Base-by-base conservation (phyloP, 2,113 vertebrate species). In the Vulpes vulpes region DNA sequence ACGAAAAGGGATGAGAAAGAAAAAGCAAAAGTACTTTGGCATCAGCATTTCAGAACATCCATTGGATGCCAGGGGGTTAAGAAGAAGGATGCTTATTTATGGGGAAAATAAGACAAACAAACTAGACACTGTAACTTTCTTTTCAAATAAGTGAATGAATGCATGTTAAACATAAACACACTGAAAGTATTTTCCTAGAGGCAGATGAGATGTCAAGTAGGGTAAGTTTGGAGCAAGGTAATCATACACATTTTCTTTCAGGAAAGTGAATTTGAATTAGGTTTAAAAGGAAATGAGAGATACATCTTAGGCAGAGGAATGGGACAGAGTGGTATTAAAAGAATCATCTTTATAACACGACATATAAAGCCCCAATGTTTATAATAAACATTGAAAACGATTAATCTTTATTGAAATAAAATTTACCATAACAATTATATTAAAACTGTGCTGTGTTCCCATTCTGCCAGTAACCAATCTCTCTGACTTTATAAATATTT, bases 201-300 rank as follows among this genome's bases (percentile, higher is more conserved):
- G 1, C 19, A 89, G 27, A 88, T 62, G 73, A 85, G 27, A 67
- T 53, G 71, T 53, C 53, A 92, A 64, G 2, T 25, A 67, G 20
- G 69, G 49, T 60, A 89, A 57, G 4, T 69, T 82, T 62, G 43
- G 27, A 96, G 23, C 55, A 67, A 82, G 12, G 12, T 51, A 92
- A 17, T 85, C 69, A 83, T 11, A 76, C 55, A 22, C 27, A 94
- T 57, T 82, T 96, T 88, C 32, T 73, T 78, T 27, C 49, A 88
- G 43, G 17, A 96, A 93, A 22, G 38, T 96, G 43, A 89, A 93
- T 79, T 65, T 67, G 7, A 89, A 32, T 81, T 88, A 69, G 22
- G 85, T 74, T 76, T 88, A 35, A 90, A 96, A 83, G 73, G 27
- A 80, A 96, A 64, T 79, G 57, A 74, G 80, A 97, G 38, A 79